Evolutionary conservation across 2,888 invertebrate genomes (phyloP), one percentile per base, ranked within the genome.

Genomic region (Sinotaia quadrata): DNA sequence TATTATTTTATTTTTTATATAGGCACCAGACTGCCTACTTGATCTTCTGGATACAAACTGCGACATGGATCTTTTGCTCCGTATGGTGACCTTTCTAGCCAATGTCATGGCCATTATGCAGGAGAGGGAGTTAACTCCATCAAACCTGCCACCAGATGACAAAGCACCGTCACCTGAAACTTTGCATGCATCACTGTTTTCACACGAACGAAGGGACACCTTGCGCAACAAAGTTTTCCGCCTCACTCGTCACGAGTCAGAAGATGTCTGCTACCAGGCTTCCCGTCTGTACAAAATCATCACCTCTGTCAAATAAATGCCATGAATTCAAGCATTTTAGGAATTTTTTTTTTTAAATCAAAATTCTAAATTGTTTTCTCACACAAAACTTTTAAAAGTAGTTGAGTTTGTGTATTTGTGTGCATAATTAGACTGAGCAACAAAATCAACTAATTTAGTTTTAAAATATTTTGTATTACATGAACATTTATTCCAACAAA

Each of bases 91-190:
- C 34, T 83, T 91, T 24, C 82, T 91, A 57, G 90, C 89, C 51
- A 91, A 91, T 77, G 81, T 91, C 18, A 86, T 90, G 18, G 82
- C 85, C 52, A 87, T 88, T 10, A 89, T 88, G 29, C 84, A 86
- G 24, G 85, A 88, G 59, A 80, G 87, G 52, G 80, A 89, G 58
- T 87, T 90, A 61, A 89, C 89, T 7, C 85, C 87, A 12, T 83
- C 87, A 34, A 88, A 89, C 73, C 85, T 91, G 15, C 91, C 91
- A 21, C 83, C 88, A 0, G 89, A 89, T 73, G 89, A 90, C 71
- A 90, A 90, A 78, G 90, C 90, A 8, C 88, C 90, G 21, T 90
- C 90, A 7, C 90, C 91, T 4, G 90, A 91, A 75, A 91, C 91
- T 33, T 88, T 91, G 88, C 90, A 87, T 73, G 76, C 80, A 2